phyloP scores from a whole-genome alignment of 30 jellyfish, hydroid and myxozoan genomes.

The Morbakka virulenta region DNA sequence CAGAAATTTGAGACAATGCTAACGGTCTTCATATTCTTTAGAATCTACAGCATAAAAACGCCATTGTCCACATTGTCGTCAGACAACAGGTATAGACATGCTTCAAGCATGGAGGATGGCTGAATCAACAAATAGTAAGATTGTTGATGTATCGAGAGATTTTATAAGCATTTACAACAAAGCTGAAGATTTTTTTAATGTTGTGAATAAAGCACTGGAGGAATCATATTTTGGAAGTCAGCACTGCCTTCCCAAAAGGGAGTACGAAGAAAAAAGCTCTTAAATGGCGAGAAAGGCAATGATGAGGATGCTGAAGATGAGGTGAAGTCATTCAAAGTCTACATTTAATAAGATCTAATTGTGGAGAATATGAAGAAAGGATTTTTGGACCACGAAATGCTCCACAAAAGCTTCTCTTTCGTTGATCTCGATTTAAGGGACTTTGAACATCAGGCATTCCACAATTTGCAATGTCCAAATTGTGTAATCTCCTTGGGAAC shows the following conservation, averaged over 20 bases:
- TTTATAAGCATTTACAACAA: constrained; percentile 1
- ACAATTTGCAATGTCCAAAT: constrained; percentile 3
- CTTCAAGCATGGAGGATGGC: constrained; percentile 20
- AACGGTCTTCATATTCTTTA: constrained; percentile 30
- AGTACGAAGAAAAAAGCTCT: background rate
- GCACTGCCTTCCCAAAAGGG: constrained; percentile 26
- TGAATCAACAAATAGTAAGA: constrained; percentile 5
- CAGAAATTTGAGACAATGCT: constrained; percentile 27
- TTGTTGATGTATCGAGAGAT: constrained; percentile 19
- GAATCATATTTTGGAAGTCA: constrained; percentile 11
- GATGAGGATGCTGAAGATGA: background rate
- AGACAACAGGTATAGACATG: background rate
- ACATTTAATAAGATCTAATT: constrained; percentile 16
- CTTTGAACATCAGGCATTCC: constrained; percentile 1
- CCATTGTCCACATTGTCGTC: background rate
- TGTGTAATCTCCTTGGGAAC: background rate
- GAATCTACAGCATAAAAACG: constrained; percentile 26
- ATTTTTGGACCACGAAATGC: constrained; percentile 6
- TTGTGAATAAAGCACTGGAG: constrained; percentile 15
- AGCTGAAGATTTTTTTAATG: constrained; percentile 7
- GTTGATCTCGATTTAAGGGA: constrained; percentile 17
- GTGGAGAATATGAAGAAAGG: background rate
- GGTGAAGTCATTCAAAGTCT: background rate
- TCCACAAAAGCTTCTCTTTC: constrained; percentile 44
- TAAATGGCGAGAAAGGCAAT: background rate